Evolutionary conservation across 1,140 invertebrate genomes (phyloP), one percentile per base, ranked within the genome.

Genomic region (Drosophila parabipectinata): DNA sequence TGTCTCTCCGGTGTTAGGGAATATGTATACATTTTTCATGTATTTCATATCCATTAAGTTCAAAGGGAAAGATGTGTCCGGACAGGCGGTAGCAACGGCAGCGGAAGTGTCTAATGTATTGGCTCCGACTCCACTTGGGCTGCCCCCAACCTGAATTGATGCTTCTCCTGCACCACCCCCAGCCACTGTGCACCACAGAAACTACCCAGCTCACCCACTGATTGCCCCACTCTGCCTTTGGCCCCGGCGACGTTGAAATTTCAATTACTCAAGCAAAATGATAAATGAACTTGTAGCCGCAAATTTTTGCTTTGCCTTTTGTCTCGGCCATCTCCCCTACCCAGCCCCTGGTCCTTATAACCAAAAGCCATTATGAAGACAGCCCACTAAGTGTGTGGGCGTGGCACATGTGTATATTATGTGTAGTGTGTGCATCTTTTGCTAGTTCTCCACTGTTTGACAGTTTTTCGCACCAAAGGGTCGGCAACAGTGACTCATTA

Each of bases 1-100:
- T 50, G 56, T 45, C 41, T 69, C 55, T 9, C 2, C 62, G 63
- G 37, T 55, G 61, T 30, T 30, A n/a, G 58, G 59, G 54, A 85
- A 79, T 60, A 62, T 52, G 62, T 81, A 82, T 87, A 82, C 66
- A 87, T 87, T 87, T 87, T 85, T 85, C 82, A 87, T 88, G 71
- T 87, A 88, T 87, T 87, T 75, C 82, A 87, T 88, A 87, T 87
- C 83, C 82, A 87, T 87, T 87, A 87, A 82, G 82, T 88, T 87
- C 79, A 88, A 87, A 88, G 82, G 74, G 62, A 74, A 85, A 69
- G 64, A 85, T 77, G 81, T 87, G 81, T 81, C 82, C 71, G 71
- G 72, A 63, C 69, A 54, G 68, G 48, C 68, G 50, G 69, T 67
- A 44, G 32, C 55, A 48, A 26, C 32, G 34, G 28, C 37, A 63